Base-by-base conservation (phyloP, 2,888 invertebrate species). In the Ophion ventricosus region DNA sequence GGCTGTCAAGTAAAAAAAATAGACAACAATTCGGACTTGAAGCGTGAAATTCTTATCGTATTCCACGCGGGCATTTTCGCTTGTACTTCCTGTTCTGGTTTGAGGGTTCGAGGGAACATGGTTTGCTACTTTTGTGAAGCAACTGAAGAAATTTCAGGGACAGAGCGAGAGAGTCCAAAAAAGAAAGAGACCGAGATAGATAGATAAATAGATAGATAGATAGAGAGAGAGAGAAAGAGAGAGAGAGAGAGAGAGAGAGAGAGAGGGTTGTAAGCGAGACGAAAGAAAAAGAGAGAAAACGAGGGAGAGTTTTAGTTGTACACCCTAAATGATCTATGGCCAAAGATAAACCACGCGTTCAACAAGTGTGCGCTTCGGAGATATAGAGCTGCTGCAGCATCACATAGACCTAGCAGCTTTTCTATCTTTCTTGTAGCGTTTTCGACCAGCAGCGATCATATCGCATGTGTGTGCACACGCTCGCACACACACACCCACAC, bases 291-390 rank as follows among this genome's bases (percentile, higher is more conserved):
- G 26, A 66, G 76, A 73, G 79, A 82, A 82, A 80, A 73, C 67
- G 82, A 54, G 87, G 83, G 84, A 78, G 76, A 69, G 84, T 83
- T 82, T 82, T 74, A 81, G 86, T 89, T 85, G 86, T 88, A 85
- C 88, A 88, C 88, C 88, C 88, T 88, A 90, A 90, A 90, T 93
- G 93, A 93, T 93, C 92, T 92, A 93, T 92, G 90, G 91, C 90
- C 90, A 86, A 92, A 92, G 92, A 93, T 93, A 93, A 92, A 91
- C 92, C 92, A 92, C 91, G 92, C 92, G 92, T 91, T 93, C 93
- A 93, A 93, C 93, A 93, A 93, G 93, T 93, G 92, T 92, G 91
- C 85, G 85, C 90, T 91, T 90, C 87, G 89, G 88, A 91, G 92
- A 92, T 92, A 92, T 90, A 88, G 78, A 73, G 79, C 80, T 76